Percentiles rank a stretch among this genome's conserved stretches.
Evolutionary conservation across 2,888 invertebrate genomes (phyloP).

Genomic region (Standfussiana lucernea): DNA sequence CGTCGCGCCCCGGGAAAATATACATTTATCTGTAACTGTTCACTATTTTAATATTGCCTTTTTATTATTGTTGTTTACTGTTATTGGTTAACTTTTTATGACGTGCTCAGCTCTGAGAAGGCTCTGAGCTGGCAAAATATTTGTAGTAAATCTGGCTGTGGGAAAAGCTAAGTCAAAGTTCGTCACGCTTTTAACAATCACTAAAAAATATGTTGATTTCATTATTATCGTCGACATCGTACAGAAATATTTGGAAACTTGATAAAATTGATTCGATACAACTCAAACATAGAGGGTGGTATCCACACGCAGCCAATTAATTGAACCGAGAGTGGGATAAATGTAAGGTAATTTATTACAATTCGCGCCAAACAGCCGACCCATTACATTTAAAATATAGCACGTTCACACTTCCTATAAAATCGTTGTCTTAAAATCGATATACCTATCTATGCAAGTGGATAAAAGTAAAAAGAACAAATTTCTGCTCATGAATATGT

Average conservation of each 20-base stretch:
- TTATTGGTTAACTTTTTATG: slow-evolving; percentile 50
- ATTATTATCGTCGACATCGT: background rate
- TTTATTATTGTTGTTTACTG: slow-evolving; percentile 60
- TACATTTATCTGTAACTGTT: slow-evolving; percentile 63
- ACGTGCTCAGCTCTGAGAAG: slow-evolving; percentile 25
- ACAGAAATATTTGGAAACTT: slow-evolving; percentile 34
- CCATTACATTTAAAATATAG: slow-evolving; percentile 87
- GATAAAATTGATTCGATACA: slow-evolving; percentile 58
- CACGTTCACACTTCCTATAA: slow-evolving; percentile 79
- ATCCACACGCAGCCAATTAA: slow-evolving; percentile 83
- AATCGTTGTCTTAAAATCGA: slow-evolving; percentile 72
- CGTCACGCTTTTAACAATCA: background rate
- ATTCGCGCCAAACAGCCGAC: slow-evolving; percentile 80
- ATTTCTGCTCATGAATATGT: slow-evolving; percentile 1
- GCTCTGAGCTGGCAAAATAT: slow-evolving; percentile 41
- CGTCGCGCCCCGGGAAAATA: slow-evolving; percentile 45
- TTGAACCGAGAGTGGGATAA: slow-evolving; percentile 82
- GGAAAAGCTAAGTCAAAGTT: background rate
- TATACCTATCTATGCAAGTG: slow-evolving; percentile 5
- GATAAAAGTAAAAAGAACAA: background rate
- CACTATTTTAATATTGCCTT: slow-evolving; percentile 63
- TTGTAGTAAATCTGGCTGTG: slow-evolving; percentile 9
- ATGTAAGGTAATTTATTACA: slow-evolving; percentile 86
- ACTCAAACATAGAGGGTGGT: slow-evolving; percentile 64
- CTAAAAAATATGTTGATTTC: background rate